Base-by-base conservation (phyloP, 2,888 invertebrate species). In the Aplocera efformata region DNA sequence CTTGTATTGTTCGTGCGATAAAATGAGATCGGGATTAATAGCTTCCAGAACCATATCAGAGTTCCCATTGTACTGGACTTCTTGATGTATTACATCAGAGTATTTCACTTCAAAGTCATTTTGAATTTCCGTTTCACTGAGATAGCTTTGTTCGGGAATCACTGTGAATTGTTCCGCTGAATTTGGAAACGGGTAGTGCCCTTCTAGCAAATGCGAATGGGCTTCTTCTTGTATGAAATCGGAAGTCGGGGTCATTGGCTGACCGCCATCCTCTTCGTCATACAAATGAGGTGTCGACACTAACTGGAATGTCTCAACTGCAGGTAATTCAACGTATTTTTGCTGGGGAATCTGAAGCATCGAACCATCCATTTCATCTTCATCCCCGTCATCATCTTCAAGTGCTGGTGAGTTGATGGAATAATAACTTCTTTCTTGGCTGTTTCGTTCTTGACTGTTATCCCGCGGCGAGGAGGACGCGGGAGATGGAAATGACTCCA, bases 231-330 rank as follows among this genome's bases (percentile, higher is more conserved):
- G 83, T n/a, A 70, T 72, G 8, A 88, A 67, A 49, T 89, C 89
- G 2, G 89, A 88, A 7, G 81, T 80, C 1, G 89, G 89, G 5
- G 89, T 89, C 51, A 91, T 61, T 27, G 91, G 90, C 50, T 89
- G 89, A 10, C 88, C 85, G 32, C 90, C 90, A 55, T 92, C 92
- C 45, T 91, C 91, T 67, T 92, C 91, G 45, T 91, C 91, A 42
- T 92, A 91, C 35, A 90, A 68, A 53, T 84, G 81, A 32, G 88
- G 86, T 6, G 90, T 86, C 6, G 91, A 88, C 7, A 92, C 88
- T 50, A 93, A 66, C 57, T 93, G 92, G 61, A 92, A 93, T 2
- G 90, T 84, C 66, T 92, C 92, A 4, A 90, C 84, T 5, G 90
- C 85, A 31, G 90, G 89, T 34, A 93, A 77, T 53, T 91, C 86